These are phyloP conservation scores for Eumerus sabulonum DNA, from an alignment of 2,888 invertebrate genomes.

Conservation along the genomic window DNA sequence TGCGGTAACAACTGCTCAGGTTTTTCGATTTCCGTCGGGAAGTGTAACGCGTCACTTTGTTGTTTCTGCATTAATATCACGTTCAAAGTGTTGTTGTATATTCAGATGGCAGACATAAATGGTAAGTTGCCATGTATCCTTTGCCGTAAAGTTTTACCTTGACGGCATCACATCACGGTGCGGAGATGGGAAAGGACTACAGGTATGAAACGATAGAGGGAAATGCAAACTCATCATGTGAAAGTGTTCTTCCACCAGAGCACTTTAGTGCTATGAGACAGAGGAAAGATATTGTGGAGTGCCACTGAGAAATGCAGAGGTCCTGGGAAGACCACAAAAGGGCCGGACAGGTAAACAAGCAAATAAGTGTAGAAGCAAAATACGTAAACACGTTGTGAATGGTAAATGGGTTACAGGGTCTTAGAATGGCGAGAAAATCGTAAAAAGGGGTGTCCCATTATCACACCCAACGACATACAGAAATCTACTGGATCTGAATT, in stretches of 20 bases:
- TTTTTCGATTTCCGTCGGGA: background rate
- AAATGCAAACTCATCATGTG: slow-evolving; percentile 32
- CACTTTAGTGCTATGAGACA: slow-evolving; percentile 10
- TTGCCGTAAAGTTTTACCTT: slow-evolving; percentile 34
- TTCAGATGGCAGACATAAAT: slow-evolving; percentile 24
- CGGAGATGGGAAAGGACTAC: slow-evolving; percentile 14
- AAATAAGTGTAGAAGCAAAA: no score
- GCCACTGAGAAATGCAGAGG: background rate
- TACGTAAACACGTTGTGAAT: no score
- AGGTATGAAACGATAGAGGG: slow-evolving; percentile 37
- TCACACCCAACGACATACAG: no score
- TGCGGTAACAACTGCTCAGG: slow-evolving; percentile 13
- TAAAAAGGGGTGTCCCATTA: no score
- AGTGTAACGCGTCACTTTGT: slow-evolving; percentile 17
- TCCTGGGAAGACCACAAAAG: no score
- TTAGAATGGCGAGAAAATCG: no score
- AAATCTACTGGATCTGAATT: no score
- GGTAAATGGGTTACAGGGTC: no score
- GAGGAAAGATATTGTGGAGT: slow-evolving; percentile 9
- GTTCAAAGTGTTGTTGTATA: slow-evolving; percentile 46
- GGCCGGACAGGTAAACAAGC: no score
- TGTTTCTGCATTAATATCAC: slow-evolving; percentile 48
- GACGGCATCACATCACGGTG: slow-evolving; percentile 16
- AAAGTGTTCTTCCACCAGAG: slow-evolving; percentile 28
- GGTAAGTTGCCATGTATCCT: background rate